Evolutionary conservation across 2,888 invertebrate genomes (phyloP).

Genomic region (Hirtodrosophila cameraria): DNA sequence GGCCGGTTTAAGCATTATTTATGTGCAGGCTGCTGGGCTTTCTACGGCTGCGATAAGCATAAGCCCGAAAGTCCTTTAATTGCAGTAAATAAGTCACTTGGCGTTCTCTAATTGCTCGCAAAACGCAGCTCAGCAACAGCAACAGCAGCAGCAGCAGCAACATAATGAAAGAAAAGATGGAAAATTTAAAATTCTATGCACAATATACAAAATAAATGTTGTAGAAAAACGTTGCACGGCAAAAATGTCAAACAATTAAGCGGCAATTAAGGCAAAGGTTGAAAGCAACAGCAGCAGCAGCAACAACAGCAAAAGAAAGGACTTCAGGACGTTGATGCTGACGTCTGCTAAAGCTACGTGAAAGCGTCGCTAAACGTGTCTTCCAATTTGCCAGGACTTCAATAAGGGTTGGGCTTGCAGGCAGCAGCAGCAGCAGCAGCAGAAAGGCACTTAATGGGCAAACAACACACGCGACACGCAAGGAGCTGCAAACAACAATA

Average conservation of each 20-base stretch:
- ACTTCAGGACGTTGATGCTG: conserved; percentile 3
- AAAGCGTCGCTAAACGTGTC: conserved; percentile 73
- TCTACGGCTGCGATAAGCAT: conserved; percentile 23
- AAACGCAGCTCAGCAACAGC: conserved; percentile 12
- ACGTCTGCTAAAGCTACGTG: conserved; percentile 46
- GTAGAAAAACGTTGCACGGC: conserved; percentile 21
- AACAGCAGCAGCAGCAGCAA: too few relatives aligned
- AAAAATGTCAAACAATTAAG: conserved; percentile 76
- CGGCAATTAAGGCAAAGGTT: conserved; percentile 74
- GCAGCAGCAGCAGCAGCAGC: too few relatives aligned
- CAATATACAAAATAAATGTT: conserved; percentile 47
- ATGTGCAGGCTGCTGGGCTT: conserved; percentile 17
- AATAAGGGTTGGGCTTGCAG: conserved; percentile 16
- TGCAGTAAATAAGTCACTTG: conserved; percentile 60
- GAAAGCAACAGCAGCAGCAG: conserved; percentile 15
- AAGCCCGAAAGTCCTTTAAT: conserved; percentile 24
- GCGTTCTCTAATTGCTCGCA: conserved; percentile 43
- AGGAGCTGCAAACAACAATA: conserved; percentile 33
- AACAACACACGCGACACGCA: conserved; percentile 37
- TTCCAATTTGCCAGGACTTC: conserved; percentile 48
- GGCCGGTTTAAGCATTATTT: conserved; percentile 65
- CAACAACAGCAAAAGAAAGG: neutral
- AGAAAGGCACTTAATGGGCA: conserved; percentile 48
- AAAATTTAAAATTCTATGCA: conserved; percentile 54
- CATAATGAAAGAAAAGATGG: conserved; percentile 28